These are phyloP conservation scores for Bellardia bayeri DNA, from an alignment of 2,888 invertebrate genomes.

Conservation along the genomic window DNA sequence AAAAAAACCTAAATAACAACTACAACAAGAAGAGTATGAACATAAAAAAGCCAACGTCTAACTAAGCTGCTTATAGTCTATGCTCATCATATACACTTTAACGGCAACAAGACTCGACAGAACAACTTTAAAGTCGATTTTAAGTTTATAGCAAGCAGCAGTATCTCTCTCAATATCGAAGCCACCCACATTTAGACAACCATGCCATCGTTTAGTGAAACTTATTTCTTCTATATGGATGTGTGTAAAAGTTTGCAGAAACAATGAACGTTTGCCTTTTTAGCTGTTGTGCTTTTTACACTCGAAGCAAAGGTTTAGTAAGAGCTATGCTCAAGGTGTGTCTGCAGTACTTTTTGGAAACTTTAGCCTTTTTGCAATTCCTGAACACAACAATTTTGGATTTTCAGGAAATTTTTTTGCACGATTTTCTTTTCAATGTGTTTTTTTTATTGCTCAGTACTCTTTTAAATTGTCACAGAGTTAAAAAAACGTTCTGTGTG, in stretches of 20 bases:
- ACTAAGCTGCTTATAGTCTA: constrained; percentile 71
- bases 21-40: constrained; percentile 18
- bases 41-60: constrained; percentile 47
- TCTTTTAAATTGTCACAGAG: no score
- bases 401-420: no score
- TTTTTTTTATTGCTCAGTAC: no score
- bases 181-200: not conserved
- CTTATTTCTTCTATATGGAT: not conserved
- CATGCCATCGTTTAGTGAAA: not conserved
- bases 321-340: no score
- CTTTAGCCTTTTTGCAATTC: no score
- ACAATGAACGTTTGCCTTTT: constrained; percentile 33
- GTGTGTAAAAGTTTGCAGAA: not conserved
- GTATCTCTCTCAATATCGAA: not conserved
- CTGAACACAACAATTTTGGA: no score
- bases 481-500: no score
- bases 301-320: not conserved
- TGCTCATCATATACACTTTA: constrained; percentile 68
- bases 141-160: constrained; percentile 15
- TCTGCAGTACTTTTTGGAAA: no score
- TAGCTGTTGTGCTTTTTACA: constrained; percentile 1
- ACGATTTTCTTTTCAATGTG: no score
- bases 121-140: constrained; percentile 51
- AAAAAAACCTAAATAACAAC: constrained; percentile 40
- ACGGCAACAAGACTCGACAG: constrained; percentile 57